Base-by-base conservation (phyloP, 1,140 invertebrate species). In the Drosophila rufa region DNA sequence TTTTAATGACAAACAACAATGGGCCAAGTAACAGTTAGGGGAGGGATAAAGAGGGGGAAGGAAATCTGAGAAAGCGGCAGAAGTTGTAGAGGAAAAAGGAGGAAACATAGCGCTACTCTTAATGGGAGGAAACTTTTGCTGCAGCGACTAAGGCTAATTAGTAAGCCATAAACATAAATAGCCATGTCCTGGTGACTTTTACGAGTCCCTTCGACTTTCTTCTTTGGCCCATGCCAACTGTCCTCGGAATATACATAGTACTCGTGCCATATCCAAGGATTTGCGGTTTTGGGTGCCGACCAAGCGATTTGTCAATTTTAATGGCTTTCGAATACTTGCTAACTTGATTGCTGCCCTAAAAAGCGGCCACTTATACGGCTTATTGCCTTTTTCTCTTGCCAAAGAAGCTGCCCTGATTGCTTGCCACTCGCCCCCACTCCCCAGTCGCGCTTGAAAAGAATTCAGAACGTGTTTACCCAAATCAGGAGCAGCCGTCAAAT, bases 351-450 rank as follows among this genome's bases (percentile, higher is more conserved):
- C 64, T 43, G 60, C 67, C 51, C 56, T 48, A 64, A 56, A 79
- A 90, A 89, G 70, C 82, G 81, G 75, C 81, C 85, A 89, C 85
- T 89, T 89, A 89, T 81, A 90, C 75, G 85, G 85, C 85, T 89
- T 89, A 89, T 90, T 89, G 85, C 81, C 85, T 79, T 75, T 74
- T 70, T 53, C 55, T 79, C 50, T 45, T n/a, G 50, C 56, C 67
- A 58, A 60, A 60, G 65, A 75, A 69, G 74, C 66, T 76, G 46
- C 53, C 17, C 38, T 73, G 70, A 73, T 73, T 73, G 70, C 70
- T 51, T 78, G 22, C 22, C 22, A 25, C 22, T 25, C 6, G 27
- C 27, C 27, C 43, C 19, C 27, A 36, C 38, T 22, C 4, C 42
- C 19, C 27, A 36, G 27, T 15, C 12, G 12, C 12, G 9, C 22